Conservation (phyloP, 2,113 vertebrate species). For the Poeciliopsis occidentalis region DNA sequence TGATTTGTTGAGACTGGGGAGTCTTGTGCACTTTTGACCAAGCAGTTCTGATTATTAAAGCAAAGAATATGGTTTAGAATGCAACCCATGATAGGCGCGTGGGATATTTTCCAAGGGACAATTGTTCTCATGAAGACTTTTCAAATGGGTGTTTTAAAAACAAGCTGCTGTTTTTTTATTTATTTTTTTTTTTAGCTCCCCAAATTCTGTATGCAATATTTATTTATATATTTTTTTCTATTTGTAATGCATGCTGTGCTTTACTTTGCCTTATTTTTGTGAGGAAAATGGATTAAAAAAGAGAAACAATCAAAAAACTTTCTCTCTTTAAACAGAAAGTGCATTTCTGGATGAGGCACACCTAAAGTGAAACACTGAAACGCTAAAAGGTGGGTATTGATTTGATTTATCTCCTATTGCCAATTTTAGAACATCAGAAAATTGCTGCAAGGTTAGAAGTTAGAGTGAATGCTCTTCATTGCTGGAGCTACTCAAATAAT, state of each 20-base stretch:
- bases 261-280: slow-evolving; percentile 31
- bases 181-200: no score
- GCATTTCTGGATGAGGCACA: slow-evolving; percentile 41
- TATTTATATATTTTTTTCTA: no score
- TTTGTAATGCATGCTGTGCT: slow-evolving; percentile 1
- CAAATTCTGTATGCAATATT: no score
- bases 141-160: no score
- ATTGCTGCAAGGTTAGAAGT: slow-evolving; percentile 61
- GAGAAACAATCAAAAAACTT: slow-evolving; percentile 20
- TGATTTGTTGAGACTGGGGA: no score
- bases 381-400: slow-evolving; percentile 67
- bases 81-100: no score
- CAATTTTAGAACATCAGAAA: slow-evolving; percentile 67
- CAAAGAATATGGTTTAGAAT: no score
- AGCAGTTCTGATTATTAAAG: no score
- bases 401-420: slow-evolving; percentile 56
- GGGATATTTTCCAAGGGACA: no score
- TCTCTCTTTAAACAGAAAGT: slow-evolving; percentile 24
- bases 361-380: slow-evolving; percentile 55
- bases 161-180: no score
- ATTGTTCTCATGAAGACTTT: no score
- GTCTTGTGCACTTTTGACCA: no score
- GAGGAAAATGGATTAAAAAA: background rate
- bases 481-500: slow-evolving; percentile 55
- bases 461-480: slow-evolving; percentile 50